Conservation (phyloP, 2,797 vertebrate species). For the Falco berigora region DNA sequence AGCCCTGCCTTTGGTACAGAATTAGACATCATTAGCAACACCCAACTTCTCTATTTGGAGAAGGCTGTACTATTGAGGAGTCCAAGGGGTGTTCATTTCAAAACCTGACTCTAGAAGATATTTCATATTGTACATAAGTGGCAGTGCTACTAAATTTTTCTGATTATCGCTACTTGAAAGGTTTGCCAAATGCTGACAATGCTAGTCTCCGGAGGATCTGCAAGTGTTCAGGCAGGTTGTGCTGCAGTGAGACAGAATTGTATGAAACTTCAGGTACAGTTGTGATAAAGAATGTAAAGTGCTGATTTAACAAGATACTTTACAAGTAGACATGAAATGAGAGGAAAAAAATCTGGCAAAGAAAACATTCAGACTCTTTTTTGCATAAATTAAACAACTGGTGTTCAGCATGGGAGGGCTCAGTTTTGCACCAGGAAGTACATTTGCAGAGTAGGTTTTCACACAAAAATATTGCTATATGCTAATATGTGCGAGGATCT, state of each 20-base stretch:
- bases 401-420: not conserved
- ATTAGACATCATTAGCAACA: not conserved
- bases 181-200: conserved; percentile 30
- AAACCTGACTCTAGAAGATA: not conserved
- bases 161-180: conserved; percentile 21
- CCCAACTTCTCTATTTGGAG: not conserved
- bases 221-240: conserved; percentile 14
- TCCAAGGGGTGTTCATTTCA: not conserved
- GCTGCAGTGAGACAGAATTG: not conserved
- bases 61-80: not conserved
- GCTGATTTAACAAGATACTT: conserved; percentile 13
- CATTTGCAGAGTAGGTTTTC: not conserved
- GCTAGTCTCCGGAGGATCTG: not conserved
- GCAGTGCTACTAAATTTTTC: conserved; percentile 21
- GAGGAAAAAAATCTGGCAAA: not conserved
- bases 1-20: not conserved
- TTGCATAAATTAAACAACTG: not conserved
- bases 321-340: not conserved
- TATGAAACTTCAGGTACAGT: not conserved
- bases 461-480: not conserved
- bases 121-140: not conserved
- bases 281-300: not conserved
- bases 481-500: not conserved
- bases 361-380: not conserved
- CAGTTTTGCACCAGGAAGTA: not conserved